Evolutionary conservation across 2,888 invertebrate species (phyloP).

Genomic region (Xylocampa areola): DNA sequence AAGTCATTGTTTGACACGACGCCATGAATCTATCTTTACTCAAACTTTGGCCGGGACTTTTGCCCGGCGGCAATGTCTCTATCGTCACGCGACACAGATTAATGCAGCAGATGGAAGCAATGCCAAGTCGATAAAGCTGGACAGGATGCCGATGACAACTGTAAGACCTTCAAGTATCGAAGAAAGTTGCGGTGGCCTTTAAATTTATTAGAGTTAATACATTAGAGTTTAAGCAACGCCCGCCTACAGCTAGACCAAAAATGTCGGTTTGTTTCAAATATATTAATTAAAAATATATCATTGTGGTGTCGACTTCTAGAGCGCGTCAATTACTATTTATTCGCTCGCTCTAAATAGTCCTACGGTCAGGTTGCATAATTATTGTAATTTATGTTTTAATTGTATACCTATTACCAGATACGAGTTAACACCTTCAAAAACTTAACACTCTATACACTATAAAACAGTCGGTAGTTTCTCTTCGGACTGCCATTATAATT

Average conservation of each 20-base stretch:
- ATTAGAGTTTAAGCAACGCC: background rate
- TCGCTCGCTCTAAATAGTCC: conserved; percentile 38
- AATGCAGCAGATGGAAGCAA: too few relatives aligned
- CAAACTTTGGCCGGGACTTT: too few relatives aligned
- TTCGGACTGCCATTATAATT: conserved; percentile 13
- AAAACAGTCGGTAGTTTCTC: conserved; percentile 1
- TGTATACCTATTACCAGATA: background rate
- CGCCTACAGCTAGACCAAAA: too few relatives aligned
- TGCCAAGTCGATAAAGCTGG: background rate
- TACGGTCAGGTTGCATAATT: conserved; percentile 17
- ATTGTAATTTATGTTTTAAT: conserved; percentile 25
- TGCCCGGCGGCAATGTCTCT: too few relatives aligned
- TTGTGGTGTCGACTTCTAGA: background rate
- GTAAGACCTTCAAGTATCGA: background rate
- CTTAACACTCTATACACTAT: conserved; percentile 12
- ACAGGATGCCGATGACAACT: background rate
- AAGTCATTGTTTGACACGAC: background rate
- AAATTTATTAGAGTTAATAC: background rate
- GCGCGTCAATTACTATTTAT: conserved; percentile 5
- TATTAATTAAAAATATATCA: conserved; percentile 2
- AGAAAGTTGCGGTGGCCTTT: background rate
- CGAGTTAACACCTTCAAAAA: conserved; percentile 8
- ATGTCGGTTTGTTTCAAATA: too few relatives aligned
- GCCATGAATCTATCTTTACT: background rate
- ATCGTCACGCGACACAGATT: too few relatives aligned